These are phyloP conservation scores for Drosophila tanythrix DNA, from an alignment of 2,888 invertebrate species.

Conservation along the genomic window DNA sequence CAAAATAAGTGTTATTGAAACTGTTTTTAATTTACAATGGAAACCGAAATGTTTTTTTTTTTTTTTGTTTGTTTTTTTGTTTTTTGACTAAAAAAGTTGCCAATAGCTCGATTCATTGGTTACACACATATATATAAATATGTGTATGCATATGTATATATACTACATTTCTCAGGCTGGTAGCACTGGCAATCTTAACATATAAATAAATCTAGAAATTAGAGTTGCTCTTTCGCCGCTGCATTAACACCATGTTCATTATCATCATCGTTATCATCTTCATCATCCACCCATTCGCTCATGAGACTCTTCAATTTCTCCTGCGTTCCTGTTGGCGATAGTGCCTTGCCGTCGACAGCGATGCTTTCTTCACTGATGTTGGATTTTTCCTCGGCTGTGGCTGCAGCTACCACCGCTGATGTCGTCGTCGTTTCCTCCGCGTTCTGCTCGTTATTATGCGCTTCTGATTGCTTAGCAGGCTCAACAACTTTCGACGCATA, in stretches of 20 bases:
- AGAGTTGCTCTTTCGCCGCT: constrained; percentile 74
- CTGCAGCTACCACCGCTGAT: constrained; percentile 7
- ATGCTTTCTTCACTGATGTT: constrained; percentile 40
- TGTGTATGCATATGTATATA: constrained; percentile 22
- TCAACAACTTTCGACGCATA: constrained; percentile 9
- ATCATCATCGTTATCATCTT: constrained; percentile 81
- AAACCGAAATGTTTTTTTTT: constrained; percentile 64
- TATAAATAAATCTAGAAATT: constrained; percentile 82
- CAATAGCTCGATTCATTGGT: constrained; percentile 20
- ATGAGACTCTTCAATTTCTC: constrained; percentile 83
- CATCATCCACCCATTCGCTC: constrained; percentile 84
- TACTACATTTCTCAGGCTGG: constrained; percentile 20
- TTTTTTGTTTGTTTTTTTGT: constrained; percentile 21
- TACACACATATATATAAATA: constrained; percentile 12
- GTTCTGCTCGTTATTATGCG: constrained; percentile 16
- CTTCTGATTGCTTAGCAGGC: constrained; percentile 14
- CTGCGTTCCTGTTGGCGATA: constrained; percentile 41
- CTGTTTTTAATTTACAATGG: constrained; percentile 67
- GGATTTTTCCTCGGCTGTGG: constrained; percentile 22
- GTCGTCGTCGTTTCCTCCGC: constrained; percentile 10
- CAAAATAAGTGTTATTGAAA: constrained; percentile 27
- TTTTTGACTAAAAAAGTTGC: constrained; percentile 16
- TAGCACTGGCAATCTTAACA: constrained; percentile 66
- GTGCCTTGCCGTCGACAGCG: constrained; percentile 35
- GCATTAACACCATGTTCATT: constrained; percentile 73